phyloP scores from a whole-genome alignment of 2,113 vertebrate genomes.

The cat (Felis catus) region DNA sequence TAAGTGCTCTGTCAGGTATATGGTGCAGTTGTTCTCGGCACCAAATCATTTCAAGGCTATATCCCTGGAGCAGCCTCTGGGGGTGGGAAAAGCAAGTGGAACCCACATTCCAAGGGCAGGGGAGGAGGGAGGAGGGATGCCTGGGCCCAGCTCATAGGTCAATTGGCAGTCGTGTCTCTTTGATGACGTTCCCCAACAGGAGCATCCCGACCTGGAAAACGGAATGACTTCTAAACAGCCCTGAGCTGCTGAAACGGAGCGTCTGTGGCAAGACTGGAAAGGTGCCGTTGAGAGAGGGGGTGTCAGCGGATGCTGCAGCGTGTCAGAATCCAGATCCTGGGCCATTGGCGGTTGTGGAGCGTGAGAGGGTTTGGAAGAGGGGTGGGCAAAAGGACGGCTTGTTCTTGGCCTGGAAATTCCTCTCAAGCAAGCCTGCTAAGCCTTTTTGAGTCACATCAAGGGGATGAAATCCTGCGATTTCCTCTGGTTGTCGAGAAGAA shows the following conservation, averaged over 20 bases:
- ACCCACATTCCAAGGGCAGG: neutral
- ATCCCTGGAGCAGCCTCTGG: neutral
- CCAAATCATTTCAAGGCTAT: neutral
- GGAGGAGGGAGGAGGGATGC: neutral
- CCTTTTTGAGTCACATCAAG: slow-evolving; percentile 95
- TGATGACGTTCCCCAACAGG: neutral
- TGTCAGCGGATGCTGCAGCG: slow-evolving; percentile 80
- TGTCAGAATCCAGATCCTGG: neutral
- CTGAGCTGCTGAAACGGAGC: slow-evolving; percentile 91
- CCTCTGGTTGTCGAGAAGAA: slow-evolving; percentile 93
- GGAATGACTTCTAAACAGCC: slow-evolving; percentile 92
- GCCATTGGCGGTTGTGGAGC: too few relatives aligned
- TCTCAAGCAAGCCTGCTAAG: slow-evolving; percentile 91
- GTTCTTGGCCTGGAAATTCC: slow-evolving; percentile 35
- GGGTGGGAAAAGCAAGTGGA: neutral
- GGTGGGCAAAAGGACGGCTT: neutral
- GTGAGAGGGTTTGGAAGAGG: slow-evolving; percentile 45
- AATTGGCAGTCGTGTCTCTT: neutral
- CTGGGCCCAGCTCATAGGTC: neutral
- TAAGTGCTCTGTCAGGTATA: neutral
- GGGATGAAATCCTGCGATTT: slow-evolving; percentile 94
- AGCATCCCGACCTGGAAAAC: slow-evolving; percentile 89
- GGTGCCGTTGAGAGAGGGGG: slow-evolving; percentile 84
- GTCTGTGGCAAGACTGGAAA: slow-evolving; percentile 90
- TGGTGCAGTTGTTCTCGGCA: neutral